Percentiles rank a stretch among this genome's conserved stretches.
phyloP scores from a whole-genome alignment of 2,797 vertebrate genomes.

The Percopsis omiscomaycus region DNA sequence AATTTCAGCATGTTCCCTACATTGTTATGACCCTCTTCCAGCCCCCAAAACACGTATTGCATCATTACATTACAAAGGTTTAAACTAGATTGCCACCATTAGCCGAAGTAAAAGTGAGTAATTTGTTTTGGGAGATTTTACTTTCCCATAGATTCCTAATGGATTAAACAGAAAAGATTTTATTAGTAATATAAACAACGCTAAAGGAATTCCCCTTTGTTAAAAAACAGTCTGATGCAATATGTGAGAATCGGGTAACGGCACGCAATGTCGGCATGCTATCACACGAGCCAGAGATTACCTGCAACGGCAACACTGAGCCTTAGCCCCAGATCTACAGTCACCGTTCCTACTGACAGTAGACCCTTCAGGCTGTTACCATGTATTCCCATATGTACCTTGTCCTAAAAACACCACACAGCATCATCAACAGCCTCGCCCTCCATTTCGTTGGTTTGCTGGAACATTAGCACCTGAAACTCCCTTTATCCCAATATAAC shows the following conservation, averaged over 20 bases:
- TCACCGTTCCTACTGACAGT: constrained; percentile 12
- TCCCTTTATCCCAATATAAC: constrained; percentile 20
- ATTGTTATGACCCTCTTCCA: no score
- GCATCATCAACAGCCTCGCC: constrained; percentile 11
- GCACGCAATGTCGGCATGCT: constrained; percentile 3
- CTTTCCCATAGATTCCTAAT: no score
- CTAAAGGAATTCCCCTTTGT: no score
- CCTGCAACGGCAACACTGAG: constrained; percentile 33
- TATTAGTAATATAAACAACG: no score
- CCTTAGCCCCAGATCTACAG: constrained; percentile 20
- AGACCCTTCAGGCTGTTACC: not conserved
- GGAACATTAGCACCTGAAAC: constrained; percentile 32
- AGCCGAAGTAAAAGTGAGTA: no score
- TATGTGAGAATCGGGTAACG: not conserved
- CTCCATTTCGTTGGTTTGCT: constrained; percentile 12
- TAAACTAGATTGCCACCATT: no score
- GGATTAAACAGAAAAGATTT: no score
- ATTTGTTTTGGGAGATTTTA: no score
- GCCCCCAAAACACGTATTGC: no score
- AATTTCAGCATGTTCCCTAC: no score
- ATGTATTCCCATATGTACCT: constrained; percentile 5
- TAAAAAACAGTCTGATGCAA: no score
- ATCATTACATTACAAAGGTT: no score
- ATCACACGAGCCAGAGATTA: constrained; percentile 27
- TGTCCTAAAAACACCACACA: not conserved